Percentiles rank a stretch among this genome's conserved stretches.
phyloP scores from a whole-genome alignment of 2,113 vertebrate genomes.

The Oreocharis arfaki region DNA sequence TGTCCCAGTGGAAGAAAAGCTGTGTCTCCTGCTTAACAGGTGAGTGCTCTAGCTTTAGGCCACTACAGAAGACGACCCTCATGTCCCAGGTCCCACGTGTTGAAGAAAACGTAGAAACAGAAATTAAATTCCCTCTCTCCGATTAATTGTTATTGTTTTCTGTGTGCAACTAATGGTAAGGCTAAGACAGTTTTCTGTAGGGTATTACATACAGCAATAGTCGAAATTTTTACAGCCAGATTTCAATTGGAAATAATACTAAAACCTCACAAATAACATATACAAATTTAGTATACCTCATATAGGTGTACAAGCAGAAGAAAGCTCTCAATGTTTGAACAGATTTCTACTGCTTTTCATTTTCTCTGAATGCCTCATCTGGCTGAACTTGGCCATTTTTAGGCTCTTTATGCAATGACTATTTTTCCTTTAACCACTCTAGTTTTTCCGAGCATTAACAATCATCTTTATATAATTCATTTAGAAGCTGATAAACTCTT shows the following conservation, averaged over 20 bases:
- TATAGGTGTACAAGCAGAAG: not conserved
- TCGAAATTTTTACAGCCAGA: not conserved
- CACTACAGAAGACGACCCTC: not conserved
- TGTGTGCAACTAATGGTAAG: not conserved
- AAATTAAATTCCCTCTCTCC: not conserved
- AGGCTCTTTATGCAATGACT: not conserved
- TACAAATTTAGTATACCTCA: not conserved
- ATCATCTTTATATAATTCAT: not conserved
- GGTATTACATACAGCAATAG: not conserved
- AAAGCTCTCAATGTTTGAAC: not conserved
- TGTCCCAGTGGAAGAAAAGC: not conserved
- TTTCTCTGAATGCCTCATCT: not conserved
- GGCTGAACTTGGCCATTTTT: not conserved
- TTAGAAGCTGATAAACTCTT: slow-evolving; percentile 31
- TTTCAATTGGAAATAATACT: not conserved
- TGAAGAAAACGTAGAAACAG: not conserved
- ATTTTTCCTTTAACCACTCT: not conserved
- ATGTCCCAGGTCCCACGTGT: not conserved
- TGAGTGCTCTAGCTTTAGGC: not conserved
- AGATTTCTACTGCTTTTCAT: not conserved
- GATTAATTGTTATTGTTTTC: not conserved
- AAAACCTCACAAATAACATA: not conserved
- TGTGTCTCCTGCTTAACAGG: not conserved
- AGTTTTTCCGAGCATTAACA: not conserved
- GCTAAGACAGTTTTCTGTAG: not conserved